These are phyloP conservation scores for Cinclus cinclus DNA, from an alignment of 2,113 vertebrate species.

Conservation along the genomic window DNA sequence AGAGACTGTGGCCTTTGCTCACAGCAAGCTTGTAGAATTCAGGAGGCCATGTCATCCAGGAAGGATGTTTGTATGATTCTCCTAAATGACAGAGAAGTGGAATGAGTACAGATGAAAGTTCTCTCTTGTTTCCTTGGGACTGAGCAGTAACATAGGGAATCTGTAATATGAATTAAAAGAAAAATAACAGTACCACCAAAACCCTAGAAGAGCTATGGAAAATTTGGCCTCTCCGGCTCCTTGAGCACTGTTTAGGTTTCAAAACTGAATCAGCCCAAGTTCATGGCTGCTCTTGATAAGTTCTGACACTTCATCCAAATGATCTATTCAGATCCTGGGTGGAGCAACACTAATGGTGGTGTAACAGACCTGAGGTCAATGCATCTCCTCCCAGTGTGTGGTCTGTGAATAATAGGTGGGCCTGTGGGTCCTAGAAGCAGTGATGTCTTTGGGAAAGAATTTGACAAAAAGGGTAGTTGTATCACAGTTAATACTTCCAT, in stretches of 20 bases:
- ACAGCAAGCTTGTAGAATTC: background rate
- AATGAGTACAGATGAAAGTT: background rate
- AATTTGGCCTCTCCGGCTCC: background rate
- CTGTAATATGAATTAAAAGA: background rate
- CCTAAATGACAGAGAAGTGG: background rate
- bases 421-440: conserved; percentile 40
- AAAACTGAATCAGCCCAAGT: background rate
- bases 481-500: conserved; percentile 29
- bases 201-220: background rate
- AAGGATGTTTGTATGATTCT: background rate
- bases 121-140: background rate
- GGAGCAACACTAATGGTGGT: conserved; percentile 46
- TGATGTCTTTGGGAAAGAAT: conserved; percentile 60
- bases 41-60: background rate
- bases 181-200: background rate
- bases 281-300: conserved; percentile 47
- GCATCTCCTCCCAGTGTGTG: conserved; percentile 66
- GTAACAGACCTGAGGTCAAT: conserved; percentile 64
- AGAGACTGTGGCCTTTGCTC: background rate
- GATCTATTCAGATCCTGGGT: conserved; percentile 52
- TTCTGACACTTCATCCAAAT: conserved; percentile 44
- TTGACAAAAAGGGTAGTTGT: conserved; percentile 39
- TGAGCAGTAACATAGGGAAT: background rate
- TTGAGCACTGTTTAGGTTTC: background rate
- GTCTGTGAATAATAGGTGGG: conserved; percentile 58